Evolutionary conservation across 2,888 invertebrate species (phyloP), one percentile per base, ranked within the genome.

Genomic region (Parelbella ahira): DNA sequence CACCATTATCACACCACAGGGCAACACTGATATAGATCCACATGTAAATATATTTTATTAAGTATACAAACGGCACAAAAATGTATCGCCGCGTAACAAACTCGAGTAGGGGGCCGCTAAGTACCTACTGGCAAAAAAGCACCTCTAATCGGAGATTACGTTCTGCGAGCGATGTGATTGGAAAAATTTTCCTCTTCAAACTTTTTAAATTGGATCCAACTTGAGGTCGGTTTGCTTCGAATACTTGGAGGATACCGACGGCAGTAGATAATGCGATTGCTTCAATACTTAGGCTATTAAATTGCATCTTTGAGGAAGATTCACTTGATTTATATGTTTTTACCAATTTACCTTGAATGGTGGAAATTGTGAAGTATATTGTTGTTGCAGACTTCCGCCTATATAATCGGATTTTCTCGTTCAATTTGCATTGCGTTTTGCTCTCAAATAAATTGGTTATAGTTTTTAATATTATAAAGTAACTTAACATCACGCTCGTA

Each of bases 171-270:
- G 64, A 63, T 67, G 79, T 81, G 83, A 86, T 86, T 83, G 83
- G 83, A 78, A 80, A 82, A 79, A 75, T 77, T 80, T 76, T 70
- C 69, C 74, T 70, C 62, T 61, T 68, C 63, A 57, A 81, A 86
- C 75, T 82, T 86, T 82, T 79, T 79, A 83, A 86, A 86, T 86
- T 86, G 86, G 84, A 83, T 86, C 67, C 60, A 70, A 61, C 57
- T 67, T 63, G 63, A 62, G 76, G 71, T 74, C 71, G 68, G 78
- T 76, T 80, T 73, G 72, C 62, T 59, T 60, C 71, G 66, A 75
- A 75, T 72, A 70, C 69, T 55, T n/a, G 30, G 19, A 32, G 9
- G 52, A 58, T 62, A 39, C 44, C 37, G 3, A n/a, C 29, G 36
- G 54, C 53, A 72, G 65, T 74, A 64, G 80, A 77, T 83, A 80